Evolutionary conservation across 2,113 vertebrate genomes (phyloP), one percentile per base, ranked within the genome.

Genomic region (Sitta europaea): DNA sequence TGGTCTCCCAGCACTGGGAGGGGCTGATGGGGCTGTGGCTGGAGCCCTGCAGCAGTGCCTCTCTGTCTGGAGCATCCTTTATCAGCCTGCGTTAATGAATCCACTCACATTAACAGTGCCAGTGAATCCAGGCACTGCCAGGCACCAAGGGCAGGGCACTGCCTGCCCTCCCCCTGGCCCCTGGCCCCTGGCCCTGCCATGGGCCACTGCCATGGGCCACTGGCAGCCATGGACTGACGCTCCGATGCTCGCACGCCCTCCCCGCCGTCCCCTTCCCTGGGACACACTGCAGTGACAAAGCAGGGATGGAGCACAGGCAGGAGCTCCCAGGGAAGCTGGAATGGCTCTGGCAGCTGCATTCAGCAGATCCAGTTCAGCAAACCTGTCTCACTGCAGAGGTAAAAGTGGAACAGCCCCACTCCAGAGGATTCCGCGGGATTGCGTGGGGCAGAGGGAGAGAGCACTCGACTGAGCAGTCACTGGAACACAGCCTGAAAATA

Each of bases 151-250:
- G 72, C 79, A 58, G 57, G 20, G 25, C 22, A 12, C 2, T 7
- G 0, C 15, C 48, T 29, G 21, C 31, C 47, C 20, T 29, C 17
- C 51, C 27, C 12, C 48, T 18, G 8, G 13, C 6, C 2, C 6
- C 27, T 4, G 0, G 7, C 53, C 47, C 47, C 5, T 3, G 47
- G 51, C 59, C 18, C 29, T 36, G 25, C 76, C 13, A 0, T 0
- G 18, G 53, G 16, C 9, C 55, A 1, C 21, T 35, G 36, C 11
- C 38, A 0, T 0, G 18, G 53, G 16, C 9, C 55, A 1, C 21
- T 35, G 36, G n/a, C n/a, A n/a, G n/a, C n/a, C n/a, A n/a, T n/a
- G n/a, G 23, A 4, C 0, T 0, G 14, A 15, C 0, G 10, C 47
- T 8, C 18, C 2, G 5, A 8, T 0, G 25, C 38, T 58, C 1